phyloP scores from a whole-genome alignment of 2,888 invertebrate species.

The Pseudeuparius sepicola region DNA sequence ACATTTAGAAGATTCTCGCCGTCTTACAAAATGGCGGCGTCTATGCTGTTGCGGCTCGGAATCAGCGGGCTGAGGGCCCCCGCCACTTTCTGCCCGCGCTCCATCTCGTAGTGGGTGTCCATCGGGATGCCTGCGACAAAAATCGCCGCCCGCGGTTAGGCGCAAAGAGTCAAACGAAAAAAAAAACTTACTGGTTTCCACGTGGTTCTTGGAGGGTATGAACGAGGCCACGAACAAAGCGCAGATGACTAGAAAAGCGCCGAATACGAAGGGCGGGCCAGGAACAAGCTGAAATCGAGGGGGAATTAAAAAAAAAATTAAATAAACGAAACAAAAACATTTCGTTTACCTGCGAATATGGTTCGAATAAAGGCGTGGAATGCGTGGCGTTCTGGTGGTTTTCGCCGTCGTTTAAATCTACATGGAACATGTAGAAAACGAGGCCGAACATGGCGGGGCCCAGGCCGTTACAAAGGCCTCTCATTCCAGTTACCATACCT shows the following conservation, averaged over 20 bases:
- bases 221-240: conserved; percentile 88
- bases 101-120: conserved; percentile 74
- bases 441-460: conserved; percentile 98
- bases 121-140: conserved; percentile 51
- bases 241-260: conserved; percentile 91
- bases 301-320: conserved; percentile 26
- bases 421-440: conserved; percentile 97
- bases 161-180: no score
- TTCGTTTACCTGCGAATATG: conserved; percentile 43
- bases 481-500: conserved; percentile 98
- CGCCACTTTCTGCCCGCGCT: conserved; percentile 65
- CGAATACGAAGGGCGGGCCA: conserved; percentile 97
- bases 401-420: conserved; percentile 74
- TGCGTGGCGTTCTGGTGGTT: conserved; percentile 38
- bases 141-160: no score
- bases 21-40: conserved; percentile 36
- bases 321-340: conserved; percentile 5
- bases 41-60: conserved; percentile 38
- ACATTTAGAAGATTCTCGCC: not conserved
- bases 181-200: conserved; percentile 51
- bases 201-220: conserved; percentile 48
- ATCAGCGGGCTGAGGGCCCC: conserved; percentile 72
- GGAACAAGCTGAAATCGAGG: conserved; percentile 62
- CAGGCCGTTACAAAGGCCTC: conserved; percentile 94
- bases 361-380: conserved; percentile 40